Base-by-base conservation (phyloP, 2,888 invertebrate genomes). In the Penaeus monodon region DNA sequence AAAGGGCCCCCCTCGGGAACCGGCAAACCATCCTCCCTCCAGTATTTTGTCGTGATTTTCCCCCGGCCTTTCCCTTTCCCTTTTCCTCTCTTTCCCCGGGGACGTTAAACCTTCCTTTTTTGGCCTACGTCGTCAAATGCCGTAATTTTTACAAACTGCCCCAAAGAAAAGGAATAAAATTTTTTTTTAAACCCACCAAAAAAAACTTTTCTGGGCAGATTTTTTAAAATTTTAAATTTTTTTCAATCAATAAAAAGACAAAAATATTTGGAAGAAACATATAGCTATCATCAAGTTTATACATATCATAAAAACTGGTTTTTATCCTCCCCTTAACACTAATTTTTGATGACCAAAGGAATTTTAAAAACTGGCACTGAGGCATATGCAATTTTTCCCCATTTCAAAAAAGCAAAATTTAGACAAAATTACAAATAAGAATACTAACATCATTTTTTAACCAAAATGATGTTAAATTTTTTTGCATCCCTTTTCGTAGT, bases 11-110 rank as follows among this genome's bases (percentile, higher is more conserved):
- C 93, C 92, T 98, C 98, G 91, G 95, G 94, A 90, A 96, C 96
- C 0, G 99, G 99, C 90, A 99, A 93, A 92, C 95, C 96, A 92
- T 97, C 96, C 91, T 99, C 99, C 99, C 99, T 99, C 99, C 70
- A 99, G 94, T 88, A 99, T 96, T 24, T 96, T 97, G 92, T 99
- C 99, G 90, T 95, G 91, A 84, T 93, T 90, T 95, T 94, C 1
- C 99, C 98, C 78, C 99, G 95, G 91, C 98, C n/a, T 94, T 93
- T n/a, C 97, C n/a, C n/a, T n/a, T n/a, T 94, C 14, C 91, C 91
- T 49, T 94, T 94, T 74, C 94, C 93, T 83, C 93, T 92, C 27
- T 84, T 85, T 17, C 95, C 95, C 94, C 68, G 95, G 95, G 91
- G 96, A 95, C 65, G 94, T 93, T 29, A 93, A 94, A 1, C 95